These are phyloP conservation scores for Myopa testacea DNA, from an alignment of 2,888 invertebrate species.

Conservation along the genomic window DNA sequence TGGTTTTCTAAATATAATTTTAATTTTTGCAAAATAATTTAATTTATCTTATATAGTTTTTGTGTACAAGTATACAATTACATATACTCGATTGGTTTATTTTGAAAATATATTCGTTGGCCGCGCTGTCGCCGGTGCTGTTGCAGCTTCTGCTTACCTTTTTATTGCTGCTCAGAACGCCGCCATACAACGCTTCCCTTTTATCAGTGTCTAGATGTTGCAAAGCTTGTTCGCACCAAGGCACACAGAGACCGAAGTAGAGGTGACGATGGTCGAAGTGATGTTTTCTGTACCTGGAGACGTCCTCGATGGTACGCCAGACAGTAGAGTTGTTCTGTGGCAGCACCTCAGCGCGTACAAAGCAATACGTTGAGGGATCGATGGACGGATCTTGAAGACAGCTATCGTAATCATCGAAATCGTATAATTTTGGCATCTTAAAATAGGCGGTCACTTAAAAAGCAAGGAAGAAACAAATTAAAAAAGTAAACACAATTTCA, in stretches of 20 bases:
- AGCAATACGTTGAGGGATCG: constrained; percentile 56
- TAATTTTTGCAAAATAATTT: too few species aligned
- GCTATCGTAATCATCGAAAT: constrained; percentile 64
- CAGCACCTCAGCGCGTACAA: constrained; percentile 60
- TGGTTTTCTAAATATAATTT: too few species aligned
- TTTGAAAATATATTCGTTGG: too few species aligned
- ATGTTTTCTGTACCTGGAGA: constrained; percentile 58
- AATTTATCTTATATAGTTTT: too few species aligned
- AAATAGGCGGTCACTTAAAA: constrained; percentile 63
- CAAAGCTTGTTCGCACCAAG: constrained; percentile 52
- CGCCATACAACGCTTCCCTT: constrained; percentile 50
- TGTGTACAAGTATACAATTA: too few species aligned
- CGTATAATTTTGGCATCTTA: constrained; percentile 64
- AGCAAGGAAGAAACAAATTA: not conserved
- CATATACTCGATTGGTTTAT: too few species aligned
- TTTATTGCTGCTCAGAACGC: constrained; percentile 55
- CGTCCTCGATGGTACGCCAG: constrained; percentile 58
- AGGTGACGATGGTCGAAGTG: constrained; percentile 62
- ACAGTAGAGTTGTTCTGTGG: constrained; percentile 53
- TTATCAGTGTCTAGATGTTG: constrained; percentile 46
- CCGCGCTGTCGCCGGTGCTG: too few species aligned
- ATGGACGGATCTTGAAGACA: constrained; percentile 57
- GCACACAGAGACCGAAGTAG: constrained; percentile 60
- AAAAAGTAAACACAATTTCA: too few species aligned
- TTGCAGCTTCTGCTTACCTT: constrained; percentile 53